Base-by-base conservation (phyloP, 2,888 invertebrate genomes). In the Diarsia rubi region DNA sequence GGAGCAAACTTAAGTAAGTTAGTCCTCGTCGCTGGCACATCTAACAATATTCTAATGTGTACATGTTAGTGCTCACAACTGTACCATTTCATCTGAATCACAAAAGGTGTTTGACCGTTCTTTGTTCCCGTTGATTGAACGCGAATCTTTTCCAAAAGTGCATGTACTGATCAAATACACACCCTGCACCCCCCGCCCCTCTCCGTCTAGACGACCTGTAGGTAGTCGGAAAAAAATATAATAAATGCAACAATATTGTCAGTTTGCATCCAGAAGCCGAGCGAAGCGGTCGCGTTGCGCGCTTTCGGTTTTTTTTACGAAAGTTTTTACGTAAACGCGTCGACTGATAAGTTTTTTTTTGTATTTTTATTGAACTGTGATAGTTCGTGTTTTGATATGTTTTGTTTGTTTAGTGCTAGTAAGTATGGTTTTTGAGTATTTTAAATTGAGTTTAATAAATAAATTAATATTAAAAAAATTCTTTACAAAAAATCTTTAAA, bases 391-490 rank as follows among this genome's bases (percentile, higher is more conserved):
- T 84, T 79, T 81, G 79, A 57, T 3, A 83, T 94, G 93, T 93
- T 94, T 82, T 94, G 94, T 83, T 78, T 94, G 9, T 93, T 94
- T 83, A 89, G 93, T 72, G 85, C 89, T 69, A 92, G 94, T 94
- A 89, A 94, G 94, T 94, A 92, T 68, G 11, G 3, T 14, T 16
- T 44, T 63, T n/a, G 1, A 27, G 4, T 59, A 31, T 31, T 57
- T 57, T 3, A 54, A 24, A 54, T 5, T 4, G 9, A 54, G 24
- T 54, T 54, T 0, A 24, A 24, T 12, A 24, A 31, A 8, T 27
- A 8, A 27, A 6, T 21, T 21, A 0, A 21, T 8, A 47, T 21
- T 19, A 8, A 21, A 6, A 6, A 1, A 3, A 16, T 57, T 27
- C 3, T 37, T 37, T 0, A 37, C 37, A 37, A 37, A 37, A 37